Conservation (phyloP, 2,113 vertebrate genomes). For the Oryzias curvinotus region DNA sequence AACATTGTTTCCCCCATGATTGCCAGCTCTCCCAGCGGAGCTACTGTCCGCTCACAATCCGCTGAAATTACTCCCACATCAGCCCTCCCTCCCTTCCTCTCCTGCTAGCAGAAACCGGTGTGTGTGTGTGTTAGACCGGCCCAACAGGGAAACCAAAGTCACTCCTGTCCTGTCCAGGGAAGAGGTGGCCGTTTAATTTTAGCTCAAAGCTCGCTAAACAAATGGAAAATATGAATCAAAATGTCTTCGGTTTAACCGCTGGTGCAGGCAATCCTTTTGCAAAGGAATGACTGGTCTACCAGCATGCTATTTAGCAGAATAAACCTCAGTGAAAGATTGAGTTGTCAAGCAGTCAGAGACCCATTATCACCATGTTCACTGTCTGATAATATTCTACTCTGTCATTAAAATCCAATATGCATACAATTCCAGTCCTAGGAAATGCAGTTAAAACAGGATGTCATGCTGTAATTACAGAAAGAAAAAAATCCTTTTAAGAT, state of each 20-base stretch:
- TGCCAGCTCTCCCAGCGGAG: constrained; percentile 99
- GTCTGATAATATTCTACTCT: constrained; percentile 75
- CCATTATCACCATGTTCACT: constrained; percentile 71
- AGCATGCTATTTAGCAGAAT: constrained; percentile 45
- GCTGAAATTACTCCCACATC: constrained; percentile 91
- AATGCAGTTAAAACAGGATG: constrained; percentile 47
- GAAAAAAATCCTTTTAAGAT: constrained; percentile 39
- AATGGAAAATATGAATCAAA: constrained; percentile 84
- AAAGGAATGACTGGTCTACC: constrained; percentile 34
- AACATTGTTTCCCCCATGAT: constrained; percentile 99
- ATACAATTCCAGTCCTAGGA: constrained; percentile 64
- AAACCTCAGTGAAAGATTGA: constrained; percentile 74
- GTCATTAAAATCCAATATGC: constrained; percentile 78
- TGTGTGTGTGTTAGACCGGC: constrained; percentile 44
- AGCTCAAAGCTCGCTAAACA: constrained; percentile 80
- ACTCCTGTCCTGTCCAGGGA: constrained; percentile 77
- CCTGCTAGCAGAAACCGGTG: constrained; percentile 40
- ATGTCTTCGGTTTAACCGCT: constrained; percentile 74
- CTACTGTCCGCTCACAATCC: constrained; percentile 97
- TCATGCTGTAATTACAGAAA: constrained; percentile 42
- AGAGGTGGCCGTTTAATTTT: constrained; percentile 92
- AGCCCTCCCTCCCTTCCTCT: constrained; percentile 74
- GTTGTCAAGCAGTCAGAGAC: constrained; percentile 77
- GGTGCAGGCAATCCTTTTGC: constrained; percentile 65
- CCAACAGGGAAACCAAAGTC: constrained; percentile 79